Percentiles rank a stretch among this genome's conserved stretches.
Evolutionary conservation across 1,140 invertebrate species (phyloP).

Genomic region (Atta colombica): DNA sequence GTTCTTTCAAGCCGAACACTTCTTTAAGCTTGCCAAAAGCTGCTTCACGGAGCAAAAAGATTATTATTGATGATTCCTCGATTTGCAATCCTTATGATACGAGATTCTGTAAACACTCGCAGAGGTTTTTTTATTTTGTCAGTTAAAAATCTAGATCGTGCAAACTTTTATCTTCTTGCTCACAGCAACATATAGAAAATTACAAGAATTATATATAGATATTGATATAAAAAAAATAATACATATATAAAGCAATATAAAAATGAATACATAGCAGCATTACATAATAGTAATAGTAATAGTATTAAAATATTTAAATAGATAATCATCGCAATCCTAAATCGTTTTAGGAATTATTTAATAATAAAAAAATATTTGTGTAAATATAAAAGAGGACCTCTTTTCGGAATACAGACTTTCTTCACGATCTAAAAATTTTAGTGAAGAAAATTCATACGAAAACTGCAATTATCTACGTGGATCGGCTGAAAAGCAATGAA

Average conservation of each 20-base stretch:
- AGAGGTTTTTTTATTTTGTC: neutral
- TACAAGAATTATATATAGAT: neutral
- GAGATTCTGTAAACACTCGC: neutral
- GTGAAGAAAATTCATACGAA: neutral
- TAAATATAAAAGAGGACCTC: neutral
- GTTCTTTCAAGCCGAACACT: conserved; percentile 42
- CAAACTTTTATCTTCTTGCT: neutral
- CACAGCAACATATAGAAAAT: neutral
- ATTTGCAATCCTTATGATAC: conserved; percentile 23
- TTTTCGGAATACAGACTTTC: neutral
- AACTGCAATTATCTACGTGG: too few relatives aligned
- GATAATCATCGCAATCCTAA: neutral
- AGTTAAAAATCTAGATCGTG: neutral
- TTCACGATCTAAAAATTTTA: neutral
- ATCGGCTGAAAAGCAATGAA: too few relatives aligned
- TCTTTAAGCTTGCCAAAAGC: conserved; percentile 37
- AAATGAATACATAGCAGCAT: neutral
- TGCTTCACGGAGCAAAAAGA: neutral
- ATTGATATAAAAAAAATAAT: neutral
- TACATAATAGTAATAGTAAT: neutral
- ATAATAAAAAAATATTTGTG: neutral
- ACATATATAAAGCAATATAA: neutral
- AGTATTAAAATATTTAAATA: conserved; percentile 1
- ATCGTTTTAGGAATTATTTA: neutral
- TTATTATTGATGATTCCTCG: conserved; percentile 7